Base-by-base conservation (phyloP, 2,113 vertebrate species). In the Pongo abelii region DNA sequence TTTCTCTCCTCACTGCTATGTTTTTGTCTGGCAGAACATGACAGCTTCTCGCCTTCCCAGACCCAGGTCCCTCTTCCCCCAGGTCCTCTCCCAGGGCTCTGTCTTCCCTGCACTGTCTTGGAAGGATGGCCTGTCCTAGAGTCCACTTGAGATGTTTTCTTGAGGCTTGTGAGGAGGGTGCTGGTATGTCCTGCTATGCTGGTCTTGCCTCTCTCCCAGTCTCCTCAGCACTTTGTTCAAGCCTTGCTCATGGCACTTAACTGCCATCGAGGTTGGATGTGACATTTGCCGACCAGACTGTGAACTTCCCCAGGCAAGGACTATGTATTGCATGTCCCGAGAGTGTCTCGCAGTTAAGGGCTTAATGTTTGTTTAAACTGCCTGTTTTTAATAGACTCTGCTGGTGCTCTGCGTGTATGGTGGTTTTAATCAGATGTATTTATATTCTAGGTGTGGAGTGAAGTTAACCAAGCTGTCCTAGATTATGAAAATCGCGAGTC, bases 401-500 rank as follows among this genome's bases (percentile, higher is more conserved):
- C 87, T 8, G 46, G 22, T 32, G 48, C n/a, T 50, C 4, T 27
- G 7, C 1, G 0, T 5, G 22, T 2, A 35, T 50, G 52, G 0
- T n/a, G 9, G 18, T 67, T 40, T 81, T 89, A 40, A 70, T n/a
- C 10, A 11, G 32, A 69, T 30, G 6, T 50, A 0, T 48, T 84
- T 94, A 0, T 92, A n/a, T 97, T 97, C 17, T 96, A 99, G 99
- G 99, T 99, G 13, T 99, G 99, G 99, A 99, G 99, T 89, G 99
- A 99, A 98, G 99, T 99, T 78, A 99, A 99, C 98, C 99, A 99
- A 97, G 99, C 99, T 80, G 99, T 99, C 97, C 99, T 99, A 46
- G 99, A 99, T 94, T 97, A 98, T 5, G 97, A 98, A 69, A 98
- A 98, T 12, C 97, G 97, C 46, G 99, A 99, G 97, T 99, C 99